Evolutionary conservation across 2,113 vertebrate species (phyloP).

Genomic region (Stegastes partitus): DNA sequence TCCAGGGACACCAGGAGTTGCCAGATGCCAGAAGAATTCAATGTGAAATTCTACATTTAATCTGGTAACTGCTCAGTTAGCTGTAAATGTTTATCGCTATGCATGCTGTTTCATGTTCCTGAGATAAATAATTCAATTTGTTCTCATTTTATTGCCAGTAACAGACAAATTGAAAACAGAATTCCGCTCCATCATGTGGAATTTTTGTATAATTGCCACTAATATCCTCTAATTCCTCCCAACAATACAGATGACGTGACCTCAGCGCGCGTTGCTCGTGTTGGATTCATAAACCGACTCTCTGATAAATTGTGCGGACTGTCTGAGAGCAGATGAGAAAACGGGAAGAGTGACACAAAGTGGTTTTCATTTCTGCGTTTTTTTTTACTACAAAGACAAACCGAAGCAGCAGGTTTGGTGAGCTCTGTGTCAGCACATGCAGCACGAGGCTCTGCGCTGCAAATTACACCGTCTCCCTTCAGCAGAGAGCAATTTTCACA

Average conservation of each 20-base stretch:
- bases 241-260: background rate
- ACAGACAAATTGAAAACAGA: background rate
- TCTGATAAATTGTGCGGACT: background rate
- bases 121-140: too few species aligned
- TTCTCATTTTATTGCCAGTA: background rate
- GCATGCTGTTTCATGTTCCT: too few species aligned
- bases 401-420: slow-evolving; percentile 22
- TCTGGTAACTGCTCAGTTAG: too few species aligned
- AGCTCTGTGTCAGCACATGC: slow-evolving; percentile 34
- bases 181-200: background rate
- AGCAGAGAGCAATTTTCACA: slow-evolving; percentile 69
- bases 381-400: background rate
- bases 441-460: slow-evolving; percentile 2
- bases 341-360: slow-evolving; percentile 55
- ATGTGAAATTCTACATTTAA: too few species aligned
- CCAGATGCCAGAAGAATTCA: too few species aligned
- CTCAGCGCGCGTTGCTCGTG: background rate
- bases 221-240: too few species aligned
- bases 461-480: slow-evolving; percentile 57
- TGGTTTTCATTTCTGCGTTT: slow-evolving; percentile 53
- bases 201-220: background rate
- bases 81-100: too few species aligned
- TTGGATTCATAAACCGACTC: background rate
- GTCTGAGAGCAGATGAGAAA: slow-evolving; percentile 19
- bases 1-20: too few species aligned